Conservation (phyloP, 2,888 invertebrate genomes). For the Acanthococcus lagerstroemiae region DNA sequence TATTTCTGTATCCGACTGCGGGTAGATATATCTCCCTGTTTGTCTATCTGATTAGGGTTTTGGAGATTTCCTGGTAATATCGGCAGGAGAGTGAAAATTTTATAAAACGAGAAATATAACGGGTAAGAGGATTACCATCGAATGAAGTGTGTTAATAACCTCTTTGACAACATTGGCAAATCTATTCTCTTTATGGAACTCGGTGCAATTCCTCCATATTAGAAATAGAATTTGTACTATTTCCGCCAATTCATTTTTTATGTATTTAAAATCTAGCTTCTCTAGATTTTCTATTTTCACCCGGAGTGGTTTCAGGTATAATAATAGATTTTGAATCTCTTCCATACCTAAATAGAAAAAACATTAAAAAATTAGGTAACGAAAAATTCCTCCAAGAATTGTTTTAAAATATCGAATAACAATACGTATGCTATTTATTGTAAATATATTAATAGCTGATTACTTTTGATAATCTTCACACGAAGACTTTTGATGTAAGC, state of each 20-base stretch:
- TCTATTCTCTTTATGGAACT: not conserved
- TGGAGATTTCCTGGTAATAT: no score
- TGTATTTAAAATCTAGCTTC: constrained; percentile 17
- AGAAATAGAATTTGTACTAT: constrained; percentile 9
- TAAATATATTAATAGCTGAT: no score
- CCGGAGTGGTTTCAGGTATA: constrained; percentile 13
- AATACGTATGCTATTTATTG: no score
- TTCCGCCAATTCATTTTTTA: constrained; percentile 6
- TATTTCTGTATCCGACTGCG: no score
- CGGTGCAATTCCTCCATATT: constrained; percentile 10
- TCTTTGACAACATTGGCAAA: constrained; percentile 14
- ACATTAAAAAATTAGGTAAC: not conserved
- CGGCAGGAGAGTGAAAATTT: no score
- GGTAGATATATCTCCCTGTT: no score
- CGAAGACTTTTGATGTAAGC: not conserved
- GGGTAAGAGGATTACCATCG: no score
- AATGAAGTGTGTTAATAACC: constrained; percentile 7
- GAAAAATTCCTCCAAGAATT: not conserved
- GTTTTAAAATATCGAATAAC: no score
- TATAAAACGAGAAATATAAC: no score
- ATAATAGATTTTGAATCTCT: constrained; percentile 15
- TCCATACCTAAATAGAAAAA: not conserved
- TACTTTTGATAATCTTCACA: constrained; percentile 7
- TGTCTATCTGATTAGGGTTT: no score
- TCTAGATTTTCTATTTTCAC: constrained; percentile 9